Base-by-base conservation (phyloP, 2,888 invertebrate genomes). In the Apodemia zela region DNA sequence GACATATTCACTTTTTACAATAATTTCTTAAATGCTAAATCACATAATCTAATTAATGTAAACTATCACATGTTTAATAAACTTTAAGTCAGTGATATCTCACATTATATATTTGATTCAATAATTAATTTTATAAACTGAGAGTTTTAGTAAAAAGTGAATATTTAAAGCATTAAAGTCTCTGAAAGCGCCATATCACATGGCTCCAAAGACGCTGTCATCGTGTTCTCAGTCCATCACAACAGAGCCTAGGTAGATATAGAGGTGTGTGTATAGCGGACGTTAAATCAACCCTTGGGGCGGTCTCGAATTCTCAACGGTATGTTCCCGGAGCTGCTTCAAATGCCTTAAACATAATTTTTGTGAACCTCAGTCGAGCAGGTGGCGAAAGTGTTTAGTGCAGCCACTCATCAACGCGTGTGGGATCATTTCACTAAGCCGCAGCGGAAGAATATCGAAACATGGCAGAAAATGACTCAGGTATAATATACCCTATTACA, bases 351-450 rank as follows among this genome's bases (percentile, higher is more conserved):
- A 87, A 88, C 84, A 80, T 86, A 82, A 85, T 79, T 77, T 84
- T 83, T 89, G 85, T 89, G 83, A 86, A 87, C 77, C 91, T 92
- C 96, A 98, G 98, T 98, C 96, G 97, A 97, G 95, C 98, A 98
- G 96, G 98, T 98, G 94, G 98, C 98, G 96, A 96, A 97, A 94
- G 97, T 98, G 93, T 98, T 98, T 94, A 93, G 94, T 90, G 96
- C 97, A 82, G 97, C 98, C 86, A 96, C 96, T 92, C 98, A 98
- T 94, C 98, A 98, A 95, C 98, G 98, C 93, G 98, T 97, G 92
- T 98, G 98, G 98, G 98, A 98, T 95, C 98, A 98, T 95, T 98
- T 99, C 95, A 98, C 98, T 93, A 98, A 98, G 94, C 97, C 98
- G 78, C 98, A 98, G 93, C 94, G 98, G 93, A 98, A 98, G 95